Evolutionary conservation across 2,888 invertebrate genomes (phyloP).

Genomic region (Diaphora mendica): DNA sequence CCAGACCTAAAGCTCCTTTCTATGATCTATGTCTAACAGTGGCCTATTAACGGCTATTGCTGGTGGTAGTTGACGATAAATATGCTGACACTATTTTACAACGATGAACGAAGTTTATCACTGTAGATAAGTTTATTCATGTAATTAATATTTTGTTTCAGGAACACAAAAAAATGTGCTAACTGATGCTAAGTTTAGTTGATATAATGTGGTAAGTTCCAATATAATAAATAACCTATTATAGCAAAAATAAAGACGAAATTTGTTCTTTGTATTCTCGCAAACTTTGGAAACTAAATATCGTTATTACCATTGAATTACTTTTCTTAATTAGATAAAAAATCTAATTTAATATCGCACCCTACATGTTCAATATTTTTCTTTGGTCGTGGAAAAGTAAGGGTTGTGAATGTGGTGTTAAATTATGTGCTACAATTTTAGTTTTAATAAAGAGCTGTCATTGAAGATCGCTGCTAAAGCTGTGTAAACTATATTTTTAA

Average conservation of each 20-base stretch:
- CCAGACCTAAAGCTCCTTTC: no score
- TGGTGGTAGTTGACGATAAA: no score
- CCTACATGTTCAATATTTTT: background rate
- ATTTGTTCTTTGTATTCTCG: background rate
- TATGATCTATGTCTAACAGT: no score
- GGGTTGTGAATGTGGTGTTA: no score
- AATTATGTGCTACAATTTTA: no score
- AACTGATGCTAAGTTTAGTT: background rate
- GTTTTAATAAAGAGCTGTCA: no score
- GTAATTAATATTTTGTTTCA: background rate
- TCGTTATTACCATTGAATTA: background rate
- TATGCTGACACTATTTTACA: no score
- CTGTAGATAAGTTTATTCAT: no score
- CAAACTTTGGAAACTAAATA: background rate
- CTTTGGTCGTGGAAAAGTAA: background rate
- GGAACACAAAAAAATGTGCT: background rate
- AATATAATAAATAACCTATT: background rate
- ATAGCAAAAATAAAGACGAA: background rate
- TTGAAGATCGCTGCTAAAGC: no score
- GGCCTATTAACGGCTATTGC: no score
- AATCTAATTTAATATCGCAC: background rate
- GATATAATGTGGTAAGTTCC: background rate
- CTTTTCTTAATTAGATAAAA: no score
- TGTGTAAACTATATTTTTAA: no score
- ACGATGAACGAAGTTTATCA: background rate